Percentiles rank a stretch among this genome's conserved stretches.
Evolutionary conservation across 2,113 vertebrate species (phyloP).

Genomic region (Brachypodius melanocephalos): DNA sequence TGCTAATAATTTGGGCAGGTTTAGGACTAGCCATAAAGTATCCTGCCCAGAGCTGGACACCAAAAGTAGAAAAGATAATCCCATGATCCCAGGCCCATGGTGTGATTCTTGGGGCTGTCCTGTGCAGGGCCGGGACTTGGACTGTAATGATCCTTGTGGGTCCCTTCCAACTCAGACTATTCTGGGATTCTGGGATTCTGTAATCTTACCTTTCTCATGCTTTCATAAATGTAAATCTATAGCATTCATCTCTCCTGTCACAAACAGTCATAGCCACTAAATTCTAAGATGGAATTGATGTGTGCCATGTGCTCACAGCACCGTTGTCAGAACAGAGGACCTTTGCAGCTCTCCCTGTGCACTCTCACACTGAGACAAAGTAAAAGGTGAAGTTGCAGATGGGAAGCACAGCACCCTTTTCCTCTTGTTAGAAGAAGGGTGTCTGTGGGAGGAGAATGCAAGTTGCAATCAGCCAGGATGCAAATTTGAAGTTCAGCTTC

Average conservation of each 20-base stretch:
- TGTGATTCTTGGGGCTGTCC: background rate
- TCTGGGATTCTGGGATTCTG: background rate
- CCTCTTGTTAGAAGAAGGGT: background rate
- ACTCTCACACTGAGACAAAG: background rate
- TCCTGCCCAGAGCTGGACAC: background rate
- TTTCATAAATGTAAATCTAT: background rate
- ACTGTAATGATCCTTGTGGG: background rate
- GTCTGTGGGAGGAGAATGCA: background rate
- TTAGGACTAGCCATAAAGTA: background rate
- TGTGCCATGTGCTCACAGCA: background rate
- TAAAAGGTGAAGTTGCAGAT: background rate
- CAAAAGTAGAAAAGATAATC: background rate
- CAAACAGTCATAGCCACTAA: background rate
- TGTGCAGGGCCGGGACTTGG: background rate
- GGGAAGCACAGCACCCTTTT: background rate
- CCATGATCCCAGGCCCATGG: background rate
- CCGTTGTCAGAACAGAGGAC: background rate
- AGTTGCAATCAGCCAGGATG: background rate
- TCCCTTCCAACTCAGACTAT: background rate
- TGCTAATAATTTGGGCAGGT: background rate
- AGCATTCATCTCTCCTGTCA: background rate
- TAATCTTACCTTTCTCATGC: background rate
- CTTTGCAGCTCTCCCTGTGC: background rate
- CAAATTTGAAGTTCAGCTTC: background rate
- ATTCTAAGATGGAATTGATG: background rate